These are phyloP conservation scores for Drosophila ezoana DNA, from an alignment of 2,888 invertebrate genomes.

Conservation along the genomic window DNA sequence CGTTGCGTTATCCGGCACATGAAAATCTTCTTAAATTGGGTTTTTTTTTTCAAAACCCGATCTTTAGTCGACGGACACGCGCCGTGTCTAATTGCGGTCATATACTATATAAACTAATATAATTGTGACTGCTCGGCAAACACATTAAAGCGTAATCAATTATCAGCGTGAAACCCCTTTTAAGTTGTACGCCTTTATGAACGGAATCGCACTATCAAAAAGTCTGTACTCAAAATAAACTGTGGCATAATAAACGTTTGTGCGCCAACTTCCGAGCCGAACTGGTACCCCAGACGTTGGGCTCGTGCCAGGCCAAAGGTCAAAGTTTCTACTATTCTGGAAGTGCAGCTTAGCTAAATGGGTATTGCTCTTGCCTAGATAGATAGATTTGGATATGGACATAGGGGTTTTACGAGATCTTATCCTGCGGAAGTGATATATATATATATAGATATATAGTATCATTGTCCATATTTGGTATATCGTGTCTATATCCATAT, in stretches of 20 bases:
- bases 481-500: too few relatives aligned
- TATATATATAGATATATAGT: too few relatives aligned
- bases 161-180: constrained; percentile 44
- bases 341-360: too few relatives aligned
- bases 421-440: too few relatives aligned
- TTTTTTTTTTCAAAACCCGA: constrained; percentile 2
- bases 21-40: constrained; percentile 4
- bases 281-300: constrained; percentile 5
- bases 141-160: constrained; percentile 63
- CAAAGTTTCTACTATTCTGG: not conserved
- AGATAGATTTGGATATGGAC: too few relatives aligned
- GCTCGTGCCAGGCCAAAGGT: constrained; percentile 49
- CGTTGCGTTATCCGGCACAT: constrained; percentile 7
- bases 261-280: constrained; percentile 1
- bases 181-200: constrained; percentile 49
- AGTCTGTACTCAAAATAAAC: constrained; percentile 29
- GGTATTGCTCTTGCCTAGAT: too few relatives aligned
- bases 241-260: constrained; percentile 7
- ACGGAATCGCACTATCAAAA: constrained; percentile 55
- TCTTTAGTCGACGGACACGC: constrained; percentile 17
- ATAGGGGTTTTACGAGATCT: too few relatives aligned
- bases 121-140: constrained; percentile 26
- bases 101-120: constrained; percentile 10
- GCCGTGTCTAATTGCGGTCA: constrained; percentile 14
- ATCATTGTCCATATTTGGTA: too few relatives aligned